These are phyloP conservation scores for Bombus soroeensis DNA, from an alignment of 1,140 invertebrate species.

Conservation along the genomic window DNA sequence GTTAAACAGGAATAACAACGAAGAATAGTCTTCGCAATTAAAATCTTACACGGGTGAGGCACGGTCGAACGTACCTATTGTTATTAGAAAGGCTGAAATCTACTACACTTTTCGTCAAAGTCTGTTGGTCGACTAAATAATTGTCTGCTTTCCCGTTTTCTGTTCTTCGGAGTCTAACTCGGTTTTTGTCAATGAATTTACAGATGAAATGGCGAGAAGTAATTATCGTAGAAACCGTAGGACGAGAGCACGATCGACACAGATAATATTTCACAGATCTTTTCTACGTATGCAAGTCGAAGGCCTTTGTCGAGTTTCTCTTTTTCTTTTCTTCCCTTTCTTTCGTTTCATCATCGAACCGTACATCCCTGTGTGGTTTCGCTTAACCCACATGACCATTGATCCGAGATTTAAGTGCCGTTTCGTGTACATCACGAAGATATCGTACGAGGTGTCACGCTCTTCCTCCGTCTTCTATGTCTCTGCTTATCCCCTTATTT, in stretches of 20 bases:
- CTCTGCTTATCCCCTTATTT: background rate
- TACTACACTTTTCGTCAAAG: background rate
- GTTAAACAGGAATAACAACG: conserved; percentile 55
- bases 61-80: background rate
- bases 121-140: background rate
- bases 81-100: conserved; percentile 4
- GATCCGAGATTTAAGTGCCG: conserved; percentile 38
- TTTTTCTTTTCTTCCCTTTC: too few relatives aligned
- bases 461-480: background rate
- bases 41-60: conserved; percentile 57
- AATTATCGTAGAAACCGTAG: background rate
- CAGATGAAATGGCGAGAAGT: background rate
- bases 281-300: background rate
- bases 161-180: background rate
- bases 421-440: conserved; percentile 37
- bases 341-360: conserved; percentile 6
- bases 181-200: background rate
- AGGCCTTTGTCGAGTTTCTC: background rate
- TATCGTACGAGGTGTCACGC: conserved; percentile 11
- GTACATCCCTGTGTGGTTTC: background rate
- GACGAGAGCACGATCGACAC: background rate
- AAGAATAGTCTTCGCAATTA: conserved; percentile 60
- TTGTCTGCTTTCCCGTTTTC: background rate
- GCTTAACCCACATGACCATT: conserved; percentile 43
- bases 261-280: conserved; percentile 12